A percentile compares a stretch with the other conserved stretches of the same genome.
These are phyloP conservation scores for Drosophila basisetae DNA, from an alignment of 2,888 invertebrate species.

Conservation along the genomic window DNA sequence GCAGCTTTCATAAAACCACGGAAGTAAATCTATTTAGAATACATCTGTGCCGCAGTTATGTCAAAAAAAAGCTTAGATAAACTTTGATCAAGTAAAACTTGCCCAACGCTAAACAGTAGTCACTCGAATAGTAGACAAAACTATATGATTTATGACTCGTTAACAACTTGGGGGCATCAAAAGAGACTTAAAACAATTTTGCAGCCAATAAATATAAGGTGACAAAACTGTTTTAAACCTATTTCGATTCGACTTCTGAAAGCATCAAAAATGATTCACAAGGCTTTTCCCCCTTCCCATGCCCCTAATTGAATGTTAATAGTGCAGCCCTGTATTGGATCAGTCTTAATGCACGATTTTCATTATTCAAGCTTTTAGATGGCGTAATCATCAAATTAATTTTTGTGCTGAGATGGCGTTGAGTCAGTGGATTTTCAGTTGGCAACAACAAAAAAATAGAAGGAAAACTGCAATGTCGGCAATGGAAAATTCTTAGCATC, in stretches of 20 bases:
- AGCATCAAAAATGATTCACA: not conserved
- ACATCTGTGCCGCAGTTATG: constrained; percentile 7
- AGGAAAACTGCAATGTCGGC: constrained; percentile 66
- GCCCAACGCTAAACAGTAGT: not conserved
- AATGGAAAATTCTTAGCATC: constrained; percentile 28
- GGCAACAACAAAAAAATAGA: not conserved
- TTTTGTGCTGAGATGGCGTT: constrained; percentile 54
- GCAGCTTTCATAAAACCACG: constrained; percentile 21
- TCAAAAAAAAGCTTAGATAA: not conserved
- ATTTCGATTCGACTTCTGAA: not conserved
- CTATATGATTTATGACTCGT: not conserved
- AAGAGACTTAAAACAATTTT: not conserved
- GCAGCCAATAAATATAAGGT: not conserved
- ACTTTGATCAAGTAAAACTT: not conserved
- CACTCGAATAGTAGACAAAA: not conserved
- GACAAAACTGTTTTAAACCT: not conserved
- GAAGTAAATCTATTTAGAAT: constrained; percentile 26
- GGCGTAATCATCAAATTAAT: constrained; percentile 59
- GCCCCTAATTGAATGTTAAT: constrained; percentile 6
- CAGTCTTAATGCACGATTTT: constrained; percentile 23
- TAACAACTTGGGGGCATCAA: not conserved
- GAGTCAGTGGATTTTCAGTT: constrained; percentile 16
- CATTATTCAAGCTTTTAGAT: constrained; percentile 28
- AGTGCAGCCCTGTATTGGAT: not conserved
- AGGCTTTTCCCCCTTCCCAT: not conserved